Base-by-base conservation (phyloP, 2,113 vertebrate genomes). In the Scortum barcoo region DNA sequence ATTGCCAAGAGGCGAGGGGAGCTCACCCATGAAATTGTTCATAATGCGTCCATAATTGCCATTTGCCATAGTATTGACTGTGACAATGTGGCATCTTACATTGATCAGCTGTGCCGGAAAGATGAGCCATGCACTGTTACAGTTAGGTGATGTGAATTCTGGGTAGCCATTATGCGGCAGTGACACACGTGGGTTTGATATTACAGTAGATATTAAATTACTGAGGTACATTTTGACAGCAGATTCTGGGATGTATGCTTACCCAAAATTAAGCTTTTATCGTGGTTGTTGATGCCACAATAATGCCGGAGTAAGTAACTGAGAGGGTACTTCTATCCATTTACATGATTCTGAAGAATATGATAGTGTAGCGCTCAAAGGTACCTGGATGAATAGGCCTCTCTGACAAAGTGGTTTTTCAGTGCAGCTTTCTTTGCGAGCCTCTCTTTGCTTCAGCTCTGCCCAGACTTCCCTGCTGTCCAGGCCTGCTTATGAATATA, bases 21-120 rank as follows among this genome's bases (percentile, higher is more conserved):
- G 88, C 86, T 92, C 94, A 93, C 73, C 93, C 93, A 88, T 94
- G 91, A 95, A 95, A 95, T 95, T 95, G 91, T 91, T 93, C 90
- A 81, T 92, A 93, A 94, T 94, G 85, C 65, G 69, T 88, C 89
- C 90, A 87, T 94, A 93, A 94, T 93, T 93, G 88, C 84, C 75
- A 84, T 93, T 93, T 94, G 90, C 92, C 89, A 90, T 83, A 81
- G 91, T 92, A 92, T 93, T 90, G 93, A 92, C 92, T 89, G 86
- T 82, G 89, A 85, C 92, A 90, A 77, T 87, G 81, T 91, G 91
- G 82, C 85, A 66, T 88, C 80, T 86, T 76, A 73, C 90, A 94
- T 93, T 89, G 91, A 93, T 92, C 85, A 83, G 57, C 81, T 17
- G 46, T 84, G 60, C 78, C 57, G 67, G 76, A 73, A 92, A 88